A percentile compares a stretch with the other conserved stretches of the same genome.
phyloP scores from a whole-genome alignment of 2,797 vertebrate genomes.

The Apodemus agrarius region DNA sequence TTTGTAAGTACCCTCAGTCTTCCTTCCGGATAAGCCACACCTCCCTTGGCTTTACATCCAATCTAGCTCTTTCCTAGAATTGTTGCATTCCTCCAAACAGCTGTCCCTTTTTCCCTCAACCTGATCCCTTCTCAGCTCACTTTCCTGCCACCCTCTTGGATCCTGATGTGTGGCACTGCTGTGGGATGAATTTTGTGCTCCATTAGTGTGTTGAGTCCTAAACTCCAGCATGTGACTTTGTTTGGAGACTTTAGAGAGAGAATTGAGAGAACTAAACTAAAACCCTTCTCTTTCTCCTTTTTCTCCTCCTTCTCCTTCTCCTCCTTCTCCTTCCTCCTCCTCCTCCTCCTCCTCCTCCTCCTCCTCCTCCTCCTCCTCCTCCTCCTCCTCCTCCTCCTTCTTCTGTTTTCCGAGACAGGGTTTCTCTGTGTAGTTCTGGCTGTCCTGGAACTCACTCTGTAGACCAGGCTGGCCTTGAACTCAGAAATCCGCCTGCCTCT shows the following conservation, averaged over 20 bases:
- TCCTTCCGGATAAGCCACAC: not conserved
- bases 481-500: too few species aligned
- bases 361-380: too few species aligned
- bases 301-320: too few species aligned
- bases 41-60: slow-evolving; percentile 3
- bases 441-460: too few species aligned
- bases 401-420: too few species aligned
- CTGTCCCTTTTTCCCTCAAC: not conserved
- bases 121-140: not conserved
- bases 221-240: not conserved
- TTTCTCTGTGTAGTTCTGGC: too few species aligned
- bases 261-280: not conserved
- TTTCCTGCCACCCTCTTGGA: not conserved
- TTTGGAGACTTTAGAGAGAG: not conserved
- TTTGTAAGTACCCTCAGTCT: not conserved
- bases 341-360: too few species aligned
- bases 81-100: not conserved
- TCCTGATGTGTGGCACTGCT: not conserved
- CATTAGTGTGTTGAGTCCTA: not conserved
- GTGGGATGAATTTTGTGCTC: not conserved
- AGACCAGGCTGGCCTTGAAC: too few species aligned
- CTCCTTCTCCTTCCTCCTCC: too few species aligned
- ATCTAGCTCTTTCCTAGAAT: not conserved
- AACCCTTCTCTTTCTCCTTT: not conserved
- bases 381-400: too few species aligned